Evolutionary conservation across 2,888 invertebrate genomes (phyloP).

Genomic region (Diplazon laetatorius): DNA sequence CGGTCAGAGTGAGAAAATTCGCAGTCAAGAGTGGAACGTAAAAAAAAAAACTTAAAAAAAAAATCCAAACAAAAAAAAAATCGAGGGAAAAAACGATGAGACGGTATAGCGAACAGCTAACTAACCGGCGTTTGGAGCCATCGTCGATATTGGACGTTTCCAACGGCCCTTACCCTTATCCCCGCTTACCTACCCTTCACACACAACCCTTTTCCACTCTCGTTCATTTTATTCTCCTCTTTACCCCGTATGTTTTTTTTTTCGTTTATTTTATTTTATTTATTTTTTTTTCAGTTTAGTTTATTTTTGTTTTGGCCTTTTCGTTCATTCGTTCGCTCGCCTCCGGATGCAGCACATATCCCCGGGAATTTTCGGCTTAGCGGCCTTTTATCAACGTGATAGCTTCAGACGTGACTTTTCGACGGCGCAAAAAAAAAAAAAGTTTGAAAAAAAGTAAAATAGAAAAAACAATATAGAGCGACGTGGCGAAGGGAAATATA

Average conservation of each 20-base stretch:
- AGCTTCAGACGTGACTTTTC: constrained; percentile 39
- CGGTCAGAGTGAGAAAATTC: constrained; percentile 6
- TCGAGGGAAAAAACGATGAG: constrained; percentile 40
- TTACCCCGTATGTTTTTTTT: not conserved
- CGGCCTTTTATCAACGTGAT: constrained; percentile 47
- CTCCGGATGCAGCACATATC: constrained; percentile 5
- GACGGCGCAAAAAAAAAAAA: too few species aligned
- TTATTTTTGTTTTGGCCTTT: too few species aligned
- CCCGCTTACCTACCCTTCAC: not conserved
- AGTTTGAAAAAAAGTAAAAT: not conserved
- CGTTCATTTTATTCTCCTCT: constrained; percentile 13
- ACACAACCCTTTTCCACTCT: constrained; percentile 31
- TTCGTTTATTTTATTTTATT: constrained; percentile 29
- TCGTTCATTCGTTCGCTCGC: constrained; percentile 16
- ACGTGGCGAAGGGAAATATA: not conserved
- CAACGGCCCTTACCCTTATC: not conserved
- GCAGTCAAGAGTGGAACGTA: constrained; percentile 22
- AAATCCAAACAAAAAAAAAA: constrained; percentile 40
- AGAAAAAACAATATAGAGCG: not conserved
- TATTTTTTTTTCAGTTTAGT: not conserved
- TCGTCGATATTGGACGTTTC: constrained; percentile 56
- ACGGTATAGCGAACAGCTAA: constrained; percentile 55
- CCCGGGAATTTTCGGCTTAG: constrained; percentile 53
- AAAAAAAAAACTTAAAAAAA: constrained; percentile 31
- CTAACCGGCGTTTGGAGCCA: constrained; percentile 51